Evolutionary conservation across 37 sponge, comb jelly and placozoan species (phyloP), one percentile per base, ranked within the genome.

Genomic region (Eunapius fragilis): DNA sequence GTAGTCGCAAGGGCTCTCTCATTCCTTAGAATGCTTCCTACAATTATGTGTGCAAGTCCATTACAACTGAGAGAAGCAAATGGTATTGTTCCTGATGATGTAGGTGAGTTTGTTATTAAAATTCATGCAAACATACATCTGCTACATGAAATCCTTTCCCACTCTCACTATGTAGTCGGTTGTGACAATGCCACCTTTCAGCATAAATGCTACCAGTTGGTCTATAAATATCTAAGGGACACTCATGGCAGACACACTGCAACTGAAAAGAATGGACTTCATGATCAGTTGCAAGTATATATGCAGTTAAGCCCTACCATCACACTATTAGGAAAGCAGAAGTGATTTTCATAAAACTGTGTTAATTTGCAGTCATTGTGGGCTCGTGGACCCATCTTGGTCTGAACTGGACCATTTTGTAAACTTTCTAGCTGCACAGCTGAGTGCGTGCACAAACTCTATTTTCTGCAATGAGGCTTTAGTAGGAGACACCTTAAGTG

Each of bases 401-500:
- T 32, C 75, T 22, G 92, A 89, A 79, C 24, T 97, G 2, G 74
- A 83, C 67, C 88, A 97, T 82, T 97, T 97, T 82, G 89, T 94
- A n/a, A 71, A 37, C 41, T 97, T 97, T 50, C 71, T 97, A 11
- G 37, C 89, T 70, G 85, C 76, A 67, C 97, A 97, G 71, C 79
- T 97, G 24, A 76, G 28, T 7, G 78, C 84, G 19, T 87, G 90
- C 74, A 89, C 94, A 81, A 68, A 82, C 0, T 91, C 89, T 25
- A 71, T 85, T 3, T 97, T 86, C 49, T 92, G 87, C 45, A 31
- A 86, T 86, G 78, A 74, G 31, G 25, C 31, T 33, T 3, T 77
- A 49, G 84, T 84, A 24, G 84, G 78, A 45, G 92, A 83, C 69
- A 31, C 77, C 0, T 23, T 87, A 38, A 13, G 79, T 6, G 96